These are phyloP conservation scores for Leptinotarsa peninsularis DNA, from an alignment of 2,888 invertebrate species.

Conservation along the genomic window DNA sequence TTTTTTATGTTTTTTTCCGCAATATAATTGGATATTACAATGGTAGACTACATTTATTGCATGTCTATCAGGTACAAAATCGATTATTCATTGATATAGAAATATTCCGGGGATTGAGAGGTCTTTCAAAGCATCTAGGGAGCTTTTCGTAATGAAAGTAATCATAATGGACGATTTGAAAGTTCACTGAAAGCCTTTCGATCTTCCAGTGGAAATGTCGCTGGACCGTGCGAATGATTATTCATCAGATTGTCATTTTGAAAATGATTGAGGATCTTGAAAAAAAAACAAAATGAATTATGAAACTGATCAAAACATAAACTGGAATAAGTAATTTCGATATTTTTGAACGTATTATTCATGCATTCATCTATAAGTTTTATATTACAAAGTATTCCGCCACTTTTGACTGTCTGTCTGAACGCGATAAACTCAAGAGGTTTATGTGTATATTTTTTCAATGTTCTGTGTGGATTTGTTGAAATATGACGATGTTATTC, in stretches of 20 bases:
- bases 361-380: too few species aligned
- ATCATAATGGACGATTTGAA: neutral
- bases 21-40: neutral
- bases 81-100: conserved; percentile 2
- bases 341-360: too few species aligned
- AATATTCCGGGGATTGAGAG: neutral
- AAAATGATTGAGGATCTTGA: neutral
- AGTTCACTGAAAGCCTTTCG: neutral
- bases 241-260: neutral
- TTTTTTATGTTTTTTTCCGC: neutral
- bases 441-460: too few species aligned
- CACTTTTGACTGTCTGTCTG: too few species aligned
- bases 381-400: too few species aligned
- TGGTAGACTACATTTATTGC: neutral
- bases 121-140: neutral
- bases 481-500: too few species aligned
- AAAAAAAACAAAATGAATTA: neutral
- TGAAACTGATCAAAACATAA: too few species aligned
- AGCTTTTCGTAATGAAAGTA: neutral
- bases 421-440: too few species aligned
- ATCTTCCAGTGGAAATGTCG: neutral
- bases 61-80: conserved; percentile 1
- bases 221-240: neutral
- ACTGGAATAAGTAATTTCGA: too few species aligned
- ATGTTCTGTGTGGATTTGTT: too few species aligned